Conservation (phyloP, 1,140 invertebrate genomes). For the Dryas iulia region DNA sequence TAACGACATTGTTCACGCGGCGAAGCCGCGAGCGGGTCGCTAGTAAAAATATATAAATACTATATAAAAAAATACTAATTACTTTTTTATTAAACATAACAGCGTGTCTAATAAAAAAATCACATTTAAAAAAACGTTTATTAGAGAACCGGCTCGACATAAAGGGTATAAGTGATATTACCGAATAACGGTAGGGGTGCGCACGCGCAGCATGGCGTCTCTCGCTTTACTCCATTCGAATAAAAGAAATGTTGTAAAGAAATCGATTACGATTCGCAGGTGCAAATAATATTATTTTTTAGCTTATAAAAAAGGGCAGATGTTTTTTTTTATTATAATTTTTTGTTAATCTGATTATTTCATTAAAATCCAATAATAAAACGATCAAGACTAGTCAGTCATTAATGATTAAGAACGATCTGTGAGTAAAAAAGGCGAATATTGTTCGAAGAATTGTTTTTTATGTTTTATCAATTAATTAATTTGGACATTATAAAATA, state of each 20-base stretch:
- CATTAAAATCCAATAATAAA: constrained; percentile 28
- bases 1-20: no score
- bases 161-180: constrained; percentile 14
- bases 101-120: neutral
- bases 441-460: neutral
- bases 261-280: constrained; percentile 72
- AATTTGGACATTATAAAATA: neutral
- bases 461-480: neutral
- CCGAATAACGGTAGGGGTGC: constrained; percentile 51
- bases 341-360: constrained; percentile 24
- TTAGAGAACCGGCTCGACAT: neutral
- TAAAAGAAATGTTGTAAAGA: constrained; percentile 44
- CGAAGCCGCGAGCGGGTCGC: no score
- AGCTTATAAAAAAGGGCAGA: constrained; percentile 46
- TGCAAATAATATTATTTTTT: constrained; percentile 63
- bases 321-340: constrained; percentile 31
- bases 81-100: neutral
- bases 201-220: constrained; percentile 58
- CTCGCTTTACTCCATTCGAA: constrained; percentile 36
- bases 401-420: constrained; percentile 10
- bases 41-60: no score
- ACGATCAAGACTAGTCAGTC: constrained; percentile 6
- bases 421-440: neutral
- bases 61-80: neutral
- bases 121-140: neutral